A percentile compares a stretch with the other conserved stretches of the same genome.
Evolutionary conservation across 1,140 invertebrate species (phyloP).

Genomic region (Drosophila punjabiensis): DNA sequence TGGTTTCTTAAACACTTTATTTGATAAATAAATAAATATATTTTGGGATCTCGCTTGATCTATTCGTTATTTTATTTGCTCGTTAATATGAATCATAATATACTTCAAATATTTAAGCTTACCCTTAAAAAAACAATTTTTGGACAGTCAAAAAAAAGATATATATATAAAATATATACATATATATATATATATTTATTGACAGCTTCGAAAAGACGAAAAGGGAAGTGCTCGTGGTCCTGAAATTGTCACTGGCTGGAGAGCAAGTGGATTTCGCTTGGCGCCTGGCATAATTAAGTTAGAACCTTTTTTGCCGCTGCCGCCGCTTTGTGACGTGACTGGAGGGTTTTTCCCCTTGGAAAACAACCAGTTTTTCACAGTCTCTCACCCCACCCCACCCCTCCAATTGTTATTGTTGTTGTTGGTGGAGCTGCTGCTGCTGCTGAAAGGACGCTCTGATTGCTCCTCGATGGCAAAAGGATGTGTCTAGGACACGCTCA

Average conservation of each 20-base stretch:
- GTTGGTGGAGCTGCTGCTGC: conserved; percentile 15
- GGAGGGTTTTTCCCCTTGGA: conserved; percentile 10
- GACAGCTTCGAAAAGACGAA: neutral
- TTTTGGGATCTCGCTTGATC: neutral
- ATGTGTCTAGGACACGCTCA: conserved; percentile 50
- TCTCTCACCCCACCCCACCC: neutral
- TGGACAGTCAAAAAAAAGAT: neutral
- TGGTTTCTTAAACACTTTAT: too few species aligned
- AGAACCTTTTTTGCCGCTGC: conserved; percentile 59
- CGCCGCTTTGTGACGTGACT: conserved; percentile 39
- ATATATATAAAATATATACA: neutral
- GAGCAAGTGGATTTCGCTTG: conserved; percentile 43
- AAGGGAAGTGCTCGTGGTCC: conserved; percentile 9
- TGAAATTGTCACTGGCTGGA: conserved; percentile 36
- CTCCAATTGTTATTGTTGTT: conserved; percentile 43
- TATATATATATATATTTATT: conserved; percentile 19
- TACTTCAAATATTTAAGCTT: neutral
- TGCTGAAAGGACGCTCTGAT: conserved; percentile 45
- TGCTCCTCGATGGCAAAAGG: conserved; percentile 46
- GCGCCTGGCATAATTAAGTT: conserved; percentile 75
- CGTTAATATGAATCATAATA: neutral
- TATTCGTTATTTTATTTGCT: neutral
- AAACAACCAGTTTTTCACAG: conserved; percentile 9
- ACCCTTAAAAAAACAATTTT: conserved; percentile 32
- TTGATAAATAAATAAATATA: too few species aligned